phyloP scores from a whole-genome alignment of 1,140 invertebrate species.

The Panagrolaimus sp. region DNA sequence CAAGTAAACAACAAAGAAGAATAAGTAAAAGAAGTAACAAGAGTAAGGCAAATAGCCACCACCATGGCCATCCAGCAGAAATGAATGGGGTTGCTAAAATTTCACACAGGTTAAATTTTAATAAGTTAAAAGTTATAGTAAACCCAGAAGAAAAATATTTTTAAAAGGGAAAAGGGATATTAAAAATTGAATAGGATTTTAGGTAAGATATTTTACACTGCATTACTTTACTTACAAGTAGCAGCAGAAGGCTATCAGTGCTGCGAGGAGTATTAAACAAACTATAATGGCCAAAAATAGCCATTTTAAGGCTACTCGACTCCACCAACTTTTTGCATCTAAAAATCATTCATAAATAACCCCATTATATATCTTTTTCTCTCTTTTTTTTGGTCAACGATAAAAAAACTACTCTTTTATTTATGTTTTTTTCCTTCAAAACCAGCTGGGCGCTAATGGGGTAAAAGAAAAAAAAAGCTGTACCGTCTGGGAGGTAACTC shows the following conservation, averaged over 20 bases:
- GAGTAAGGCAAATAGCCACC: constrained; percentile 54
- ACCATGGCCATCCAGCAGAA: constrained; percentile 56
- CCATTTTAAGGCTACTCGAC: not conserved
- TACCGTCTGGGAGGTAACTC: no score
- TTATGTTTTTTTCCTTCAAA: no score
- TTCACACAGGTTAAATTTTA: not conserved
- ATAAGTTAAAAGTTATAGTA: not conserved
- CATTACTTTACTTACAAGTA: constrained; percentile 5
- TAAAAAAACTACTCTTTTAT: no score
- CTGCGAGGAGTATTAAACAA: not conserved
- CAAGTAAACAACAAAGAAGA: constrained; percentile 53
- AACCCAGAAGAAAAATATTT: not conserved
- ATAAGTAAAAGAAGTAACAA: constrained; percentile 51
- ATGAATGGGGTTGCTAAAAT: constrained; percentile 52
- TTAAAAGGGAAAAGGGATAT: not conserved
- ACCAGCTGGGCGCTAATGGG: no score
- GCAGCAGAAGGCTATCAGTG: not conserved
- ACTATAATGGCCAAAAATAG: not conserved
- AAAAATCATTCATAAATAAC: not conserved
- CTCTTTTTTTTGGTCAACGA: no score
- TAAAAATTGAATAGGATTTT: not conserved
- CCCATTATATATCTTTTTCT: no score
- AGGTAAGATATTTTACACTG: not conserved
- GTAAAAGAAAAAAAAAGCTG: no score
- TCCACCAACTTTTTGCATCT: constrained; percentile 16